A percentile compares a stretch with the other conserved stretches of the same genome.
Conservation (phyloP, 1,140 invertebrate genomes). For the Aphelenchoides fujianensis region DNA sequence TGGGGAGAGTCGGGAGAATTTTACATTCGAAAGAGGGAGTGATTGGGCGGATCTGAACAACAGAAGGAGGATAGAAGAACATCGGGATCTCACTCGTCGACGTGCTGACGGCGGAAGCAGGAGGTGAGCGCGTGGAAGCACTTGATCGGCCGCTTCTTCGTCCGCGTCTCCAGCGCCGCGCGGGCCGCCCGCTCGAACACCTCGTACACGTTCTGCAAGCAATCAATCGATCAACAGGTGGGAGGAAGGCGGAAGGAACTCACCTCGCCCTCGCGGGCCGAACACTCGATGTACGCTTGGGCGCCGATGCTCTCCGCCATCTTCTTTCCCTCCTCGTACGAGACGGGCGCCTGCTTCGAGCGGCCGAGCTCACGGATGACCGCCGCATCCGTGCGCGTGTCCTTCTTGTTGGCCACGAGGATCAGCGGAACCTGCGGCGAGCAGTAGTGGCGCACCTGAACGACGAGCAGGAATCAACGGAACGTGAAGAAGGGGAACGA, state of each 20-base stretch:
- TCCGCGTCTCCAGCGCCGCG: conserved; percentile 79
- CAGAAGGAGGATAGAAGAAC: neutral
- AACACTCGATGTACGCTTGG: conserved; percentile 25
- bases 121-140: neutral
- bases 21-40: no score
- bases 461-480: neutral
- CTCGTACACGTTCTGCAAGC: conserved; percentile 76
- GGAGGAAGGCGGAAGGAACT: conserved; percentile 7
- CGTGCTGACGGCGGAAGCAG: neutral
- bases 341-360: conserved; percentile 22
- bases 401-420: conserved; percentile 65
- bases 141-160: conserved; percentile 44
- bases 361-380: conserved; percentile 2
- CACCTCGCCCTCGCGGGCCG: conserved; percentile 20
- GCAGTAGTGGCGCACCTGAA: conserved; percentile 64
- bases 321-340: conserved; percentile 17
- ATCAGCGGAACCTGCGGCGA: conserved; percentile 64
- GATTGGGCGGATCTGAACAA: neutral
- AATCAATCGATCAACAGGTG: neutral
- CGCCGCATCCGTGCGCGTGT: conserved; percentile 44
- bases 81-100: neutral
- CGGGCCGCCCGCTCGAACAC: conserved; percentile 97
- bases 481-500: neutral
- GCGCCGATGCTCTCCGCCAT: conserved; percentile 29
- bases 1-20: neutral